Evolutionary conservation across 2,888 invertebrate species (phyloP).

Genomic region (Tiliacea aurago): DNA sequence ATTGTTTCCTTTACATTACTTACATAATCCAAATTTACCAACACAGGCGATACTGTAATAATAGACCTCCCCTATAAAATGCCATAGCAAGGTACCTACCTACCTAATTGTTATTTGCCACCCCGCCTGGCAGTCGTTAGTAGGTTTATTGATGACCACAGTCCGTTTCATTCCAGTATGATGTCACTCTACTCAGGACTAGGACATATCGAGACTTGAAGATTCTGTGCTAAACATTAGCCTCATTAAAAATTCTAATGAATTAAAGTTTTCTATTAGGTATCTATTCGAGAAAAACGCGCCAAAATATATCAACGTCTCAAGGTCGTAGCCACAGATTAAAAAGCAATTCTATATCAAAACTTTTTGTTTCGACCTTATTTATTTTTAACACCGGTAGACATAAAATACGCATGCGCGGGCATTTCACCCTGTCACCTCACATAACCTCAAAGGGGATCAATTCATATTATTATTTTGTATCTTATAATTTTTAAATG

Average conservation of each 20-base stretch:
- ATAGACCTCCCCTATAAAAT: background rate
- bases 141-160: slow-evolving; percentile 13
- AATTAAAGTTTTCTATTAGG: slow-evolving; percentile 17
- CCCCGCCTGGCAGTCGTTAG: background rate
- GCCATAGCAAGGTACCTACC: slow-evolving; percentile 12
- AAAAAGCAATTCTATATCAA: slow-evolving; percentile 27
- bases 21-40: background rate
- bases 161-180: slow-evolving; percentile 6
- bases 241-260: background rate
- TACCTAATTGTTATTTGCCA: slow-evolving; percentile 30
- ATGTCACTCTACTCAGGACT: background rate
- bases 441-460: slow-evolving; percentile 71
- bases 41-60: slow-evolving; percentile 13
- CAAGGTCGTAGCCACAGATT: slow-evolving; percentile 31
- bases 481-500: slow-evolving; percentile 54
- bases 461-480: slow-evolving; percentile 60
- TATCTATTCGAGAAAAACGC: slow-evolving; percentile 16
- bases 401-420: slow-evolving; percentile 72
- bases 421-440: slow-evolving; percentile 56
- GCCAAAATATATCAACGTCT: slow-evolving; percentile 26
- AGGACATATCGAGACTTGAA: background rate
- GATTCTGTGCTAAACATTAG: background rate
- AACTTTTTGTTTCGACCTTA: slow-evolving; percentile 37
- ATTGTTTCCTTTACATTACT: background rate
- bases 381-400: slow-evolving; percentile 39